Base-by-base conservation (phyloP, 2,888 invertebrate species). In the Himalopsyche japonica region DNA sequence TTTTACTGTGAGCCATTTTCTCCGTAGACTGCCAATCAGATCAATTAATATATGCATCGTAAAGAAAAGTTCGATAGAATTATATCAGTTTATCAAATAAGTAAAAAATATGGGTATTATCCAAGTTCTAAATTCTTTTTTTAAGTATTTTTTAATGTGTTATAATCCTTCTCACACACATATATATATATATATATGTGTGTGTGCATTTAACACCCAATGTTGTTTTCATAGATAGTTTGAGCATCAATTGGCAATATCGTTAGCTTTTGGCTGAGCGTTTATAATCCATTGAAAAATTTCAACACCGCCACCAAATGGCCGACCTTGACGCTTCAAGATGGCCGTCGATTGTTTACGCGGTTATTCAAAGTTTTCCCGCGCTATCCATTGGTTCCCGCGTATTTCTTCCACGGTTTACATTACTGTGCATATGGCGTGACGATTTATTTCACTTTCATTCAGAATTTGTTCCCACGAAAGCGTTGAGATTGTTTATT, bases 301-400 rank as follows among this genome's bases (percentile, higher is more conserved):
- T 57, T 57, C 27, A 12, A 20, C 20, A 34, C 27, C 43, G 43
- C 47, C 76, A 82, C 64, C 82, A 82, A 43, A 82, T 82, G 82
- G 82, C 82, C 79, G 82, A 82, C 82, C 82, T 82, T 82, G 82
- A 32, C 70, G 20, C n/a, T n/a, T n/a, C 32, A 83, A 83, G 49
- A 83, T 83, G 83, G 83, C 83, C 27, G 80, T 24, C 47, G 32
- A 83, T 8, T 83, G 80, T 83, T 83, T 83, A 83, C 79, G 37
- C 20, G 34, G 34, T 32, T 64, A 70, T 82, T 82, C 79, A 43
- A 64, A 80, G 70, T 79, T 47, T 79, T 83, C 79, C 79, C 47
- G 82, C 82, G 43, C 79, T 83, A n/a, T 57, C 57, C 70, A 83
- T 83, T 79, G 79, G 82, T 76, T 83, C 49, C 43, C 47, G 70